Conservation (phyloP, 2,797 vertebrate genomes). For the Sebastes wilsoni region DNA sequence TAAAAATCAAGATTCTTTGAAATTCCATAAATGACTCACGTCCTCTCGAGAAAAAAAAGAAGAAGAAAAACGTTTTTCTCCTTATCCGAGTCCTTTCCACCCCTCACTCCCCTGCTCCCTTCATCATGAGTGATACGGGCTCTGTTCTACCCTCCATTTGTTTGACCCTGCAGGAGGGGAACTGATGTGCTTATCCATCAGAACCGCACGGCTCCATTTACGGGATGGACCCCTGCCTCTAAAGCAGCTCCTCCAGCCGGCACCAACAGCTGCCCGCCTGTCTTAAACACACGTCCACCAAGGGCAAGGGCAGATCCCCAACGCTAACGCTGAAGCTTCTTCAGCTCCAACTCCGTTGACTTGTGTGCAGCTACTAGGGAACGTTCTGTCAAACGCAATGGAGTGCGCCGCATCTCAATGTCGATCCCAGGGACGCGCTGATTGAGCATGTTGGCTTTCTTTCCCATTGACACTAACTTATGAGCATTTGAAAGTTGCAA, state of each 20-base stretch:
- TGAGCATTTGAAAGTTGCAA: constrained; percentile 41
- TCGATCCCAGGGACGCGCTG: constrained; percentile 51
- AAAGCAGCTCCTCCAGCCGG: constrained; percentile 76
- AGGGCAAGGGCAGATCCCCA: constrained; percentile 76
- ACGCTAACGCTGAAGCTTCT: constrained; percentile 40
- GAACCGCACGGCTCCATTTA: constrained; percentile 76
- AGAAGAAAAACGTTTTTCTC: background rate
- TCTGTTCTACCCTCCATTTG: constrained; percentile 74
- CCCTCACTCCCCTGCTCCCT: constrained; percentile 43
- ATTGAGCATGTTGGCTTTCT: constrained; percentile 43
- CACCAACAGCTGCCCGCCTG: constrained; percentile 75
- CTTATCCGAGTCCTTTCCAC: constrained; percentile 21
- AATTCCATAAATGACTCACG: constrained; percentile 16
- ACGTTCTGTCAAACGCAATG: constrained; percentile 54
- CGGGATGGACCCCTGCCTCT: constrained; percentile 75
- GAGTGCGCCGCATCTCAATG: constrained; percentile 43
- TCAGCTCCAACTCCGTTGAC: constrained; percentile 37
- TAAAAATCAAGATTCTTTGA: constrained; percentile 6
- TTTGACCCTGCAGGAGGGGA: constrained; percentile 79
- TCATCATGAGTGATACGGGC: constrained; percentile 70
- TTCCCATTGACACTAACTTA: constrained; percentile 56
- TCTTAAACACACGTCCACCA: constrained; percentile 74
- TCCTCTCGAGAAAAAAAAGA: background rate
- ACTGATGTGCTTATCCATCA: constrained; percentile 82
- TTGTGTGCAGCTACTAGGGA: constrained; percentile 37